Base-by-base conservation (phyloP, 2,888 invertebrate genomes). In the Deilephila elpenor region DNA sequence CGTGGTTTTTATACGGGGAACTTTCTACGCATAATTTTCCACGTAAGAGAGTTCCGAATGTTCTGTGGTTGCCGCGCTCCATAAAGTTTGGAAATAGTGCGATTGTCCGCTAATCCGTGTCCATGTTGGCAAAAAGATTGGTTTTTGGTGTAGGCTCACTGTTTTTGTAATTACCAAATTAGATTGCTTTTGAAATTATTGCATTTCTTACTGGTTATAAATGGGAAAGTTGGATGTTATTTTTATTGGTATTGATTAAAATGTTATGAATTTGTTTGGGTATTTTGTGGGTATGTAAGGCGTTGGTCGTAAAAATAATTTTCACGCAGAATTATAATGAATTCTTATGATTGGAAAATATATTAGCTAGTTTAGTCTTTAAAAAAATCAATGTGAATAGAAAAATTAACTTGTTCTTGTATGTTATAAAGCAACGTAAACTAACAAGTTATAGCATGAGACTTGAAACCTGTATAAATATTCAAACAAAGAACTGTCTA, bases 1-100 rank as follows among this genome's bases (percentile, higher is more conserved):
- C 64, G 8, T 34, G 20, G 44, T 64, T 64, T 32, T 67, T 67
- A 44, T 44, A 25, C 64, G 44, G 14, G 64, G 20, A 67, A 67
- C 44, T 67, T 67, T 67, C 64, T 67, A 44, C 64, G 64, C 44
- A 67, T 67, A 44, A 25, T 67, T 44, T 67, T 67, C 20, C 64
- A 67, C n/a, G 64, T 37, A n/a, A 62, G n/a, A 11, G 7, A 67
- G 64, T 51, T 64, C 44, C 44, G 25, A 64, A 64, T 61, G 61
- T 20, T 20, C 64, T 37, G 64, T 64, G 64, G 64, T 67, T 44
- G 20, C 44, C 14, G 37, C 44, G 44, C 20, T 14, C 25, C 37
- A 67, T 67, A 67, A 67, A 67, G 64, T 64, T 20, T 8, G 64
- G 25, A 25, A 67, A 67, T 44, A 44, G 64, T 67, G 64, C 44